Evolutionary conservation across 2,888 invertebrate species (phyloP), one percentile per base, ranked within the genome.

Genomic region (Caenorhabditis uteleia): DNA sequence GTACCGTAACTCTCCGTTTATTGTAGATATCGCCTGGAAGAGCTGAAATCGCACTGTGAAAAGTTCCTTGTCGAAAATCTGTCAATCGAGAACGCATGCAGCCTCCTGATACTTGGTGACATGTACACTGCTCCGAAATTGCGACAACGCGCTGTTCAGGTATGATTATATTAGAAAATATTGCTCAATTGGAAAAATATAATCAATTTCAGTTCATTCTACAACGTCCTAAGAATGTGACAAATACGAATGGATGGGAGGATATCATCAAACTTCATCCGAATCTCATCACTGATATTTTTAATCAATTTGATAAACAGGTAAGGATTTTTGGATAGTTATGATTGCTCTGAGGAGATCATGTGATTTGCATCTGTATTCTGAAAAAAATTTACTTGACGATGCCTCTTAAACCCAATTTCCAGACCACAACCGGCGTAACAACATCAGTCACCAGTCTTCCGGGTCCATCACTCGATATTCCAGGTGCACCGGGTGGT

Each of bases 51-150:
- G 40, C 61, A 69, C 46, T 72, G 72, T 31, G 72, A 72, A 25
- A 69, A 69, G 43, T 72, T 58, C 26, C 67, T 83, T 42, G 73
- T 82, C 16, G 74, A 75, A 47, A 76, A 70, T 26, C 49, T 83
- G 20, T 68, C 72, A 6, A 45, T 67, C 23, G 83, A 82, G 6
- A 82, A 82, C 54, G 78, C 75, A 26, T 83, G 83, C 45, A 74
- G 77, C 21, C 61, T 83, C 25, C 70, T 83, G 36, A 79, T 83
- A 39, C 65, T 83, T 5, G 75, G 77, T 40, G 83, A 83, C 61
- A 62, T 80, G 53, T 82, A 77, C 58, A 46, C 69, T 16, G 79
- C 82, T 7, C 58, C 65, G 3, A 54, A 60, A 8, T 55, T 83
- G 40, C 58, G 78, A 21, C 58, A 70, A 10, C 59, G 76, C 21